Evolutionary conservation across 2,888 invertebrate genomes (phyloP).

Genomic region (Drosophila paranaensis): DNA sequence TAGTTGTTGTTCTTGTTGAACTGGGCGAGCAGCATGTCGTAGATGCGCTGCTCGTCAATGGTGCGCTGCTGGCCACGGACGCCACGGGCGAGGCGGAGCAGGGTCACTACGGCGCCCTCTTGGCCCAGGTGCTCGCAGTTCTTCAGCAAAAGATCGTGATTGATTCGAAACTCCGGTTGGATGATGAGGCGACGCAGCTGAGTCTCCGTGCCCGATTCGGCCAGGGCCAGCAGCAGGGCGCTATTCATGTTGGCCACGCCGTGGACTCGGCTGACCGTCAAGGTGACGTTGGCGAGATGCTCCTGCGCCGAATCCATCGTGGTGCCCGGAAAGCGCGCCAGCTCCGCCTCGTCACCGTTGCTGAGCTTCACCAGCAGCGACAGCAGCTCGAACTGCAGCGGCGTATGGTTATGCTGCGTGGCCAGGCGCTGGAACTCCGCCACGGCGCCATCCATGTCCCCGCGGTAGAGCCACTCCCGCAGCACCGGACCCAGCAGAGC

Average conservation of each 20-base stretch:
- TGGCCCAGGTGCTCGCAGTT: slow-evolving; percentile 85
- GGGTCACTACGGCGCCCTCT: slow-evolving; percentile 76
- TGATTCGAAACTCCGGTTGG: slow-evolving; percentile 86
- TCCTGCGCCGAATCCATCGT: slow-evolving; percentile 79
- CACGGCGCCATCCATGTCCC: slow-evolving; percentile 85
- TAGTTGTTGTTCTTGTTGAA: slow-evolving; percentile 80
- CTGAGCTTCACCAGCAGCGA: slow-evolving; percentile 82
- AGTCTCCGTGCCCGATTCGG: slow-evolving; percentile 85
- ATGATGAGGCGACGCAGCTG: slow-evolving; percentile 85
- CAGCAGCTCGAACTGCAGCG: slow-evolving; percentile 88
- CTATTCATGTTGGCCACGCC: slow-evolving; percentile 84
- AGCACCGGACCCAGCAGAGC: slow-evolving; percentile 88
- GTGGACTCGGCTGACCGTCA: slow-evolving; percentile 83
- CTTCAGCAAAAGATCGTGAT: slow-evolving; percentile 86
- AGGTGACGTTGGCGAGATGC: slow-evolving; percentile 82
- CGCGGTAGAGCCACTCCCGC: slow-evolving; percentile 87
- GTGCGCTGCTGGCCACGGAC: slow-evolving; percentile 79
- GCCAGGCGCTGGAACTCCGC: slow-evolving; percentile 86
- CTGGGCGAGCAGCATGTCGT: slow-evolving; percentile 80
- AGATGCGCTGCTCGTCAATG: slow-evolving; percentile 82
- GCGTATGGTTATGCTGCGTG: slow-evolving; percentile 87
- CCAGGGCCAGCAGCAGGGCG: slow-evolving; percentile 84
- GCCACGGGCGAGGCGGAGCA: slow-evolving; percentile 81
- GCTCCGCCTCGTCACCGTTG: slow-evolving; percentile 64
- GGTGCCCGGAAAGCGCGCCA: slow-evolving; percentile 58